Evolutionary conservation across 2,797 vertebrate species (phyloP), one percentile per base, ranked within the genome.

Genomic region (Sebastes flavidus): DNA sequence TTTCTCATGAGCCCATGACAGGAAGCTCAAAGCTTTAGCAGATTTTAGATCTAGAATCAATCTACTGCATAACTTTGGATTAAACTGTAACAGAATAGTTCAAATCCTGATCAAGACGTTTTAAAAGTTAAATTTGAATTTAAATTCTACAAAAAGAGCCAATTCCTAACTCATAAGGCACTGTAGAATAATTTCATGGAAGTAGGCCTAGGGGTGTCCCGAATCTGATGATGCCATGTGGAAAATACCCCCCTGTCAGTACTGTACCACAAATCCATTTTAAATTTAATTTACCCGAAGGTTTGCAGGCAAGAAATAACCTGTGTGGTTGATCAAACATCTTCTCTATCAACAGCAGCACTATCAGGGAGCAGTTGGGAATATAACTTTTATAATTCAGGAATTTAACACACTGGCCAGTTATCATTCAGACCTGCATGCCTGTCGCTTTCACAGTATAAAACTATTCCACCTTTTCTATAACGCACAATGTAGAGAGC

Each of bases 1-100:
- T 29, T 34, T 69, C 36, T 69, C 36, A 52, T 70, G 29, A 71
- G 25, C 32, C 27, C 16, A 0, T 16, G 38, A 38, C 24, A 29
- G n/a, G 63, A 60, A n/a, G 73, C n/a, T 67, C 22, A 67, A 49
- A 67, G 72, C 22, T 58, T 9, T 2, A 46, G 63, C 16, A 72
- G 52, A 60, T 59, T 59, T 54, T 6, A 65, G 42, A 56, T 61
- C 55, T 13, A 24, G 14, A 65, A 25, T 65, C 5, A 29, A 14
- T 66, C 63, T 2, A 12, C 12, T 58, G 32, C 46, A 11, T 56
- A 56, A 65, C 0, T 29, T 62, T 54, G 14, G 8, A 42, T 72
- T 72, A 54, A 72, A 81, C 56, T 71, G 22, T 24, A 54, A 46
- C 7, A 65, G 30, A 70, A 65, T 20, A 49, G 27, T 52, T 77